Base-by-base conservation (phyloP, 2,113 vertebrate genomes). In the Dissostichus mawsoni region DNA sequence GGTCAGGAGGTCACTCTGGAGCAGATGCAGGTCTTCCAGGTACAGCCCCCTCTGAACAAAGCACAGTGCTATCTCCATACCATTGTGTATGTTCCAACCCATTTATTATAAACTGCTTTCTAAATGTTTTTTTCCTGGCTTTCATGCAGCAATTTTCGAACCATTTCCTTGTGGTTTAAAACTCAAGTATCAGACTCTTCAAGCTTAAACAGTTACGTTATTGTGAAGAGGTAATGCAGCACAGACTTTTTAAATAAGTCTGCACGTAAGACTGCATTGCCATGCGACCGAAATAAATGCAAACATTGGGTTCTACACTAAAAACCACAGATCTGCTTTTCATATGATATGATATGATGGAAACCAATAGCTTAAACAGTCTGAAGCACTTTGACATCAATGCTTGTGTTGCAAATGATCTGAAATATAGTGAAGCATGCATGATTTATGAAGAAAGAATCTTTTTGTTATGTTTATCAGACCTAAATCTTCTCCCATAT, bases 1-100 rank as follows among this genome's bases (percentile, higher is more conserved):
- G 84, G 83, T 84, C 92, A 95, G 81, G 95, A 96, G 83, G 90
- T 96, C 78, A 95, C 93, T 57, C 90, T 96, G 83, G 95, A 96
- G 81, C 94, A 96, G 90, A 87, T 96, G 78, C 94, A 95, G 86
- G 93, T 96, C 55, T 95, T 95, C 86, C 91, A 95, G 95, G 95
- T 96, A 92, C 18, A 58, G 12, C 5, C 77, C 52, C 69, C 48
- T 11, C 16, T 50, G 53, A 41, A 5, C 55, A 17, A 74, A 78
- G 23, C 1, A 66, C 4, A 23, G 23, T 48, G 33, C 44, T 41
- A 17, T 55, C 50, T 47, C 23, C n/a, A 50, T 44, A 52, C 29
- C 45, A 68, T 8, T 36, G n/a, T 36, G 11, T 23, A 44, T 55
- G 11, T 55, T 61, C 14, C 14, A 56, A 23, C 8, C 5, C 10